A percentile compares a stretch with the other conserved stretches of the same genome.
Evolutionary conservation across 1,140 invertebrate genomes (phyloP).

Genomic region (Ostrea denselamellosa): DNA sequence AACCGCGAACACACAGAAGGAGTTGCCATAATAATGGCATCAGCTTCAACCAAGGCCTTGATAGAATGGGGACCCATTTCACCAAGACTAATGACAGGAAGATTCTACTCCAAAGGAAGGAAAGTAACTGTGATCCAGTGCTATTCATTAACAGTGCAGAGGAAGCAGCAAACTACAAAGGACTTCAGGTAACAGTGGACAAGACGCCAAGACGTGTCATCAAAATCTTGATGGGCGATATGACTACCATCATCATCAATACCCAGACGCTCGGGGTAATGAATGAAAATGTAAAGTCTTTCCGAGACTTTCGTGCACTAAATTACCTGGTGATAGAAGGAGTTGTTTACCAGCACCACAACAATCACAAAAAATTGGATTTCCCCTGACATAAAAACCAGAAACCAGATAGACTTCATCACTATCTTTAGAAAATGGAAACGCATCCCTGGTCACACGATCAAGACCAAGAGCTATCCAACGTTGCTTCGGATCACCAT

Average conservation of each 20-base stretch:
- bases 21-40: no score
- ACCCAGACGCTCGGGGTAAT: background rate
- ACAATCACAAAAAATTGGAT: background rate
- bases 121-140: background rate
- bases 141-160: background rate
- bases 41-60: no score
- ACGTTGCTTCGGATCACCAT: background rate
- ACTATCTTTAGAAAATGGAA: background rate
- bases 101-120: background rate
- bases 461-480: background rate
- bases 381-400: background rate
- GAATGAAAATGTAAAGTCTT: background rate
- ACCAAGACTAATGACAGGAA: background rate
- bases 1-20: no score
- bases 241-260: background rate
- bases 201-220: background rate
- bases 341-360: background rate
- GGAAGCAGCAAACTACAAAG: no score
- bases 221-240: background rate
- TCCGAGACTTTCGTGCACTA: background rate
- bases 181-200: background rate
- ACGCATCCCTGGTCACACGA: background rate
- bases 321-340: background rate
- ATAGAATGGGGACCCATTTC: background rate
- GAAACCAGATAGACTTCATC: background rate